Evolutionary conservation across 2,113 vertebrate genomes (phyloP).

Genomic region (Pitta sordida): DNA sequence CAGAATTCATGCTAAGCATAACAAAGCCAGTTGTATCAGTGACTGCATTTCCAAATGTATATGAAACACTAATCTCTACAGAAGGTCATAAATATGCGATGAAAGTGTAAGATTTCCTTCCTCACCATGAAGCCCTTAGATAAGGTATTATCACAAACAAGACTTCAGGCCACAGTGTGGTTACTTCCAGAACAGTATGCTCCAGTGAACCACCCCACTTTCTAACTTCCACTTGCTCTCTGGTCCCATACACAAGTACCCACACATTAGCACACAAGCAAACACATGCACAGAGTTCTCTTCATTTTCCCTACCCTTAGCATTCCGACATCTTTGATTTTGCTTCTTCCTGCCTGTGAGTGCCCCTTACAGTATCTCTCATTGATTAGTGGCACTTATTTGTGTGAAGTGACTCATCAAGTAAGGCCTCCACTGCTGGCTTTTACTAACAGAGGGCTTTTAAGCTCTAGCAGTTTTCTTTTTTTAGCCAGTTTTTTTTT

Average conservation of each 20-base stretch:
- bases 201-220: neutral
- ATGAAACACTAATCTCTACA: slow-evolving; percentile 54
- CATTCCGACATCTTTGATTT: neutral
- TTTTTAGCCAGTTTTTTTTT: slow-evolving; percentile 27
- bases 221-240: neutral
- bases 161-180: neutral
- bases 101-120: slow-evolving; percentile 29
- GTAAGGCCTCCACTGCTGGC: neutral
- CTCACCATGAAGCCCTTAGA: slow-evolving; percentile 42
- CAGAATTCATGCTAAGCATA: slow-evolving; percentile 43
- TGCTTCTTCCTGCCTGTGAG: slow-evolving; percentile 1
- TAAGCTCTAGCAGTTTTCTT: slow-evolving; percentile 44
- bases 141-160: slow-evolving; percentile 30
- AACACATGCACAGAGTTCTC: neutral
- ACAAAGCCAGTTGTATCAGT: slow-evolving; percentile 7
- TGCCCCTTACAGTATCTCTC: neutral
- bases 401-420: slow-evolving; percentile 37
- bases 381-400: slow-evolving; percentile 46
- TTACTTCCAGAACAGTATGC: neutral
- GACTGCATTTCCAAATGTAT: slow-evolving; percentile 55
- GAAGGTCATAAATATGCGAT: slow-evolving; percentile 60
- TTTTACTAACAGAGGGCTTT: slow-evolving; percentile 54
- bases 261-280: neutral
- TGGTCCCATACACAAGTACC: neutral
- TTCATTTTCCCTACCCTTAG: neutral